Conservation (phyloP, 2,797 vertebrate genomes). For the Nannoperca obscura region DNA sequence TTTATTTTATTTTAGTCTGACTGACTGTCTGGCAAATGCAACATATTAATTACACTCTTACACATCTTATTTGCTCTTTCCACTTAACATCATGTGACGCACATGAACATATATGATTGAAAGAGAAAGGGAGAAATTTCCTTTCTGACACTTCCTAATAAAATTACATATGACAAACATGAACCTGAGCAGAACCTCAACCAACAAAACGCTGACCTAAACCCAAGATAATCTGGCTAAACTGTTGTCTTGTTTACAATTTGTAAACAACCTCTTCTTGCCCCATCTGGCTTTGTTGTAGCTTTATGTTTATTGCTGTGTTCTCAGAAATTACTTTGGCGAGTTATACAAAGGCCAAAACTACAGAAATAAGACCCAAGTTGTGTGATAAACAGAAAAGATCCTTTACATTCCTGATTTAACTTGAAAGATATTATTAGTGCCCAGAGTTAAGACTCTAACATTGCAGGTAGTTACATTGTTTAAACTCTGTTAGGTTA, state of each 20-base stretch:
- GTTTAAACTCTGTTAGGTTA: background rate
- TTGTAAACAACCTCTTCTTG: background rate
- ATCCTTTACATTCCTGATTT: no score
- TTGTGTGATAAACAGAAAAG: background rate
- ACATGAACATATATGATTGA: background rate
- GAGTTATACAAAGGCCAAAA: background rate
- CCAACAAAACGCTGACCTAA: no score
- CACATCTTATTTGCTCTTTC: background rate
- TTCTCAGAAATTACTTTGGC: background rate
- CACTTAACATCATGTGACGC: background rate
- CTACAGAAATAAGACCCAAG: background rate
- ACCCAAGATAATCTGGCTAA: background rate
- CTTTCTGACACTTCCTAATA: no score
- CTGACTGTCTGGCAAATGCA: no score
- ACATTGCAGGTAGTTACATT: background rate
- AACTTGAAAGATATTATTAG: no score
- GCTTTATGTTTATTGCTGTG: background rate
- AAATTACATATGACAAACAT: background rate
- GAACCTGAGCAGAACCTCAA: no score
- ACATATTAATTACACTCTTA: no score
- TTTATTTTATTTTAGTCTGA: background rate
- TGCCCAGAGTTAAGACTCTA: no score
- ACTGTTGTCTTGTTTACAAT: background rate
- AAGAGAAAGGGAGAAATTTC: background rate
- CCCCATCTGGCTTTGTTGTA: background rate